These are phyloP conservation scores for Anoplopoma fimbria DNA, from an alignment of 2,113 vertebrate genomes.

Conservation along the genomic window DNA sequence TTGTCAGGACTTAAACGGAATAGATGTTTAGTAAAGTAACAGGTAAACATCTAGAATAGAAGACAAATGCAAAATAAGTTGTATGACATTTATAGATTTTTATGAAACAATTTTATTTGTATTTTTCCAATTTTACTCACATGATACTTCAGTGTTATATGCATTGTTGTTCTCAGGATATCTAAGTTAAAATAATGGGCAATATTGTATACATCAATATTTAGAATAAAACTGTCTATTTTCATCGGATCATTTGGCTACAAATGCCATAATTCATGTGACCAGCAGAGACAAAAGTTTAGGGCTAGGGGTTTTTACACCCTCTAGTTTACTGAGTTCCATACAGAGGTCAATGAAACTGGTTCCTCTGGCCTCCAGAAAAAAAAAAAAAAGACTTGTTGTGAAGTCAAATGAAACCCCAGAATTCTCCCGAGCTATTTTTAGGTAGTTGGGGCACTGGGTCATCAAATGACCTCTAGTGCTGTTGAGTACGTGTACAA, in stretches of 20 bases:
- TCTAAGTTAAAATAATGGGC: background rate
- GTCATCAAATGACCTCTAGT: slow-evolving; percentile 66
- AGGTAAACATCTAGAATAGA: background rate
- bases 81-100: background rate
- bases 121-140: background rate
- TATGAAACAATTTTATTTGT: background rate
- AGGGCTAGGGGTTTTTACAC: background rate
- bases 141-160: background rate
- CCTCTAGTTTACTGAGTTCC: background rate
- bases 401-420: slow-evolving; percentile 54
- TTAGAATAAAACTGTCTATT: slow-evolving; percentile 8
- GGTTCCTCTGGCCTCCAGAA: slow-evolving; percentile 35
- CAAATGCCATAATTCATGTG: background rate
- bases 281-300: background rate
- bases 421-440: slow-evolving; percentile 64
- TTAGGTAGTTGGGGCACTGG: slow-evolving; percentile 52
- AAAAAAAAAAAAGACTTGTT: slow-evolving; percentile 28
- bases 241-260: background rate
- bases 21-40: background rate
- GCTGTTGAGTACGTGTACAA: slow-evolving; percentile 62
- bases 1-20: background rate
- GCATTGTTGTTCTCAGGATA: background rate
- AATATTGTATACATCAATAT: background rate
- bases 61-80: background rate
- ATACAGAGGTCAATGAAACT: slow-evolving; percentile 45